A percentile compares a stretch with the other conserved stretches of the same genome.
Evolutionary conservation across 2,797 vertebrate genomes (phyloP).

Genomic region (Salmo trutta): DNA sequence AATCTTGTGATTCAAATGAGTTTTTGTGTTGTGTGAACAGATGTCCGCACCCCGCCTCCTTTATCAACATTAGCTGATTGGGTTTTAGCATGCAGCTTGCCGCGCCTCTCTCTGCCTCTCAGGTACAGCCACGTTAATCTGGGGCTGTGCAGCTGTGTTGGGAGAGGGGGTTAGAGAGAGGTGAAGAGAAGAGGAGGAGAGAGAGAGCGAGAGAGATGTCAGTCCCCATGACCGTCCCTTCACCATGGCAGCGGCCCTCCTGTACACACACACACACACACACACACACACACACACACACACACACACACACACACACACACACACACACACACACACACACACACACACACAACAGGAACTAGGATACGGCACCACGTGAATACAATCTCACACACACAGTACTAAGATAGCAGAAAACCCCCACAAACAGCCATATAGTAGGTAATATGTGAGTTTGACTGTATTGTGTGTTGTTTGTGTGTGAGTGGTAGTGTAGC

Average conservation of each 20-base stretch:
- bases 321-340: background rate
- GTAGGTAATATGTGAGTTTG: background rate
- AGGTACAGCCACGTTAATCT: constrained; percentile 82
- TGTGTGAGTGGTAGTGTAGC: constrained; percentile 20
- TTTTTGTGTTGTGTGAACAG: constrained; percentile 83
- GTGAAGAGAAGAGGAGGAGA: constrained; percentile 28
- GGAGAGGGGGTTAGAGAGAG: constrained; percentile 49
- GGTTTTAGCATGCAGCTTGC: constrained; percentile 80
- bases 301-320: too few species aligned
- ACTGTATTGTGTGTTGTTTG: background rate
- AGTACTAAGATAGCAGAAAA: background rate
- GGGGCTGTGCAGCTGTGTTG: constrained; percentile 77
- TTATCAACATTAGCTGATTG: constrained; percentile 86
- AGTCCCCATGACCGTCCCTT: background rate
- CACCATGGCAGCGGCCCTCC: background rate
- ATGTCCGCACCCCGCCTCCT: constrained; percentile 82
- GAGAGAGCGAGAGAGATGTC: too few species aligned
- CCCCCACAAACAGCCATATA: background rate
- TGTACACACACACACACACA: background rate
- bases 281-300: too few species aligned
- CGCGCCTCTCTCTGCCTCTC: constrained; percentile 76
- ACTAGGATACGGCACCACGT: background rate
- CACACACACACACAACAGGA: constrained; percentile 3
- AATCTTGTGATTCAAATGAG: constrained; percentile 85
- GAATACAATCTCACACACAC: constrained; percentile 4